Base-by-base conservation (phyloP, 2,113 vertebrate genomes). In the Tychaedon coryphoeus region DNA sequence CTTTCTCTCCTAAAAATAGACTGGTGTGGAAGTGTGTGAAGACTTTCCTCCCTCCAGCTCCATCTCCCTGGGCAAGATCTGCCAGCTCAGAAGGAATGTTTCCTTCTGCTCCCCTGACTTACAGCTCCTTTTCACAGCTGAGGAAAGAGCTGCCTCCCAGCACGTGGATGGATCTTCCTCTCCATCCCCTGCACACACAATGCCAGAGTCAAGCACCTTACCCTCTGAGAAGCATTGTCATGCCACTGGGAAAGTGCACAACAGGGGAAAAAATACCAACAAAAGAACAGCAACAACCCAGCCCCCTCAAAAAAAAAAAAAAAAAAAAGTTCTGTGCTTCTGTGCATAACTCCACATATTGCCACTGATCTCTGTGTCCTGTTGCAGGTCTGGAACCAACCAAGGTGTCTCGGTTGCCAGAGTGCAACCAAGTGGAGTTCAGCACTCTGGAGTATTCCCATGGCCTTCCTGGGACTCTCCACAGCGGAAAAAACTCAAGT, bases 1-100 rank as follows among this genome's bases (percentile, higher is more conserved):
- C 91, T 95, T 91, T 97, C 83, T 58, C 58, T 86, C 96, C 98
- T 97, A 98, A 97, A 98, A 97, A 97, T 97, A 98, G 36, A 75
- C 50, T 45, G 33, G 43, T 33, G 88, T 60, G 76, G 79, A 97
- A 98, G 90, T 43, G 62, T 73, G 95, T 51, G 33, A 92, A 86
- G 88, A 96, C 88, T 92, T 94, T 86, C 61, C 58, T 84, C 88
- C 71, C 92, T 95, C 62, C 69, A 92, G 81, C 65, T 69, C 12
- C 72, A 74, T 84, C 78, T 86, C 79, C 82, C 86, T 65, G 78
- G 56, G 47, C 42, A 88, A 75, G 65, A 38, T 57, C 54, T 45
- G 36, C 25, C 8, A 50, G 70, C 61, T 40, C 48, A 85, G 73
- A 54, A 26, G 31, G 43, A 26, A 77, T 3, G 6, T 13, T 61